Base-by-base conservation (phyloP, 2,113 vertebrate species). In the Hippocampus zosterae region DNA sequence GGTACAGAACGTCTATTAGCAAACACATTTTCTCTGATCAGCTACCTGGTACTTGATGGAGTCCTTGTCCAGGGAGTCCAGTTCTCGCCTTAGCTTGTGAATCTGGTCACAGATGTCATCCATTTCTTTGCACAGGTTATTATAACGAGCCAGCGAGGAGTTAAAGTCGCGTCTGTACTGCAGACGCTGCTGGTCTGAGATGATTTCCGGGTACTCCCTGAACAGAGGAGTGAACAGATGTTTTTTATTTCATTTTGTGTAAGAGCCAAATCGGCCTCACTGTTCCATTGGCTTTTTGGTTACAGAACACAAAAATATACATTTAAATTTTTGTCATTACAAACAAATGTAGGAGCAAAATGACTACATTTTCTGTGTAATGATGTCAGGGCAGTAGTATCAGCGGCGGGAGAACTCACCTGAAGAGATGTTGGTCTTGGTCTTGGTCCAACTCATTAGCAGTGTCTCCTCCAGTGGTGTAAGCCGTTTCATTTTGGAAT, bases 161-260 rank as follows among this genome's bases (percentile, higher is more conserved):
- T 93, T 92, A 1, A 95, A 95, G 73, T 94, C 92, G 68, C 80
- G 84, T 82, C 93, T 95, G 83, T 94, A 94, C 40, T 78, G 75
- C 41, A 82, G 91, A 0, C 94, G 90, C 60, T 89, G 70, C 8
- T 76, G 37, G 2, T 94, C 93, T 2, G 92, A 91, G 8, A 75
- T 74, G 68, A 95, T 92, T 46, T 92, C 91, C 1, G 94, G 93
- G 74, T 93, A 93, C 9, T 88, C 68, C 73, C 94, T 94, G 80
- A 1, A 52, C 44, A 13, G 21, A 27, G 48, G 16, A 52, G 27
- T 23, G 29, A 33, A 66, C 16, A 55, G 33, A 37, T 37, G 33
- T 37, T 37, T 37, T 37, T 37, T 2, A 16, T 11, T 48, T 16
- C 12, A 44, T 44, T 44, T 44, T n/a, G 7, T 50, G 6, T 5